These are phyloP conservation scores for Drosophila chauvacae DNA, from an alignment of 1,140 invertebrate species.

Conservation along the genomic window DNA sequence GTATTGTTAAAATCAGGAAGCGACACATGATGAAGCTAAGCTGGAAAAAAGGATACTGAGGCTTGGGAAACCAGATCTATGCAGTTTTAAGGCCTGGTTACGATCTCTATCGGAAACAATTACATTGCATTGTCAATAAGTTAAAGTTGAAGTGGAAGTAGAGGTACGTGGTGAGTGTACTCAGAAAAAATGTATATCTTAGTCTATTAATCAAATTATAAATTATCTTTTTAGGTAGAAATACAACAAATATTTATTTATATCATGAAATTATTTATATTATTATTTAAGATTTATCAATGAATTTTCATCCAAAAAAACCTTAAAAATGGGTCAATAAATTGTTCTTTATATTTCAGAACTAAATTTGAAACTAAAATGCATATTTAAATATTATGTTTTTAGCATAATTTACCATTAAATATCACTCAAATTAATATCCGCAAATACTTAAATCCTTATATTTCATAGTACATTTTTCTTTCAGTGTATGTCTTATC, in stretches of 20 bases:
- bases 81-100: conserved; percentile 33
- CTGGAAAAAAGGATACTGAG: conserved; percentile 37
- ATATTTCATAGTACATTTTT: neutral
- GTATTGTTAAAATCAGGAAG: conserved; percentile 1
- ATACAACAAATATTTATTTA: too few relatives aligned
- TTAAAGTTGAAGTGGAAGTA: conserved; percentile 39
- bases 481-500: conserved; percentile 30
- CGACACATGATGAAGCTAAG: conserved; percentile 15
- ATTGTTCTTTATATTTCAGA: too few relatives aligned
- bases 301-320: too few relatives aligned
- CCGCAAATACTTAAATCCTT: neutral
- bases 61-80: conserved; percentile 1
- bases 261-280: too few relatives aligned
- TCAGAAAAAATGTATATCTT: neutral
- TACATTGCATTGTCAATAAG: conserved; percentile 46
- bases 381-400: too few relatives aligned
- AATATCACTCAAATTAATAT: neutral
- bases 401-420: neutral
- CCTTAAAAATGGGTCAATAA: too few relatives aligned
- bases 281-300: too few relatives aligned
- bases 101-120: conserved; percentile 47
- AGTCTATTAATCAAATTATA: too few relatives aligned
- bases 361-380: too few relatives aligned
- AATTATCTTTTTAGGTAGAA: too few relatives aligned
- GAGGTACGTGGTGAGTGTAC: conserved; percentile 24